These are phyloP conservation scores for Petrocephalus schoutedeni DNA, from an alignment of 2,797 vertebrate genomes.

Conservation along the genomic window DNA sequence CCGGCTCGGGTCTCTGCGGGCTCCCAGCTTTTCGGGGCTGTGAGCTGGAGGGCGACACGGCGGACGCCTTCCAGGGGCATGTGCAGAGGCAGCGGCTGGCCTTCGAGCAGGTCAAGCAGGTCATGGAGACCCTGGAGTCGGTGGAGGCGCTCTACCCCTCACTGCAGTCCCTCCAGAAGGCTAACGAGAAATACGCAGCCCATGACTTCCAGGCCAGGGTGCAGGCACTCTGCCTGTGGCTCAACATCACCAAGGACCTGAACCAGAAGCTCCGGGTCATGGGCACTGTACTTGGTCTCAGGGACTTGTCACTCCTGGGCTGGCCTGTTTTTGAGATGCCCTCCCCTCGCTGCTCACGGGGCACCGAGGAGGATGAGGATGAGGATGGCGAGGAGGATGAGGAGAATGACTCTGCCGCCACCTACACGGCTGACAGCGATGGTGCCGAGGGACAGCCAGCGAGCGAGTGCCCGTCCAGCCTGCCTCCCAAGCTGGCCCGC, in stretches of 20 bases:
- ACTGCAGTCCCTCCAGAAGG: slow-evolving; percentile 89
- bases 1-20: slow-evolving; percentile 50
- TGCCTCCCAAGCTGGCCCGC: slow-evolving; percentile 67
- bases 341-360: slow-evolving; percentile 82
- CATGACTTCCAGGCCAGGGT: slow-evolving; percentile 95
- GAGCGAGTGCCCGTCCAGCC: slow-evolving; percentile 55
- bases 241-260: slow-evolving; percentile 97
- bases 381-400: slow-evolving; percentile 64
- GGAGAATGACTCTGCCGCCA: slow-evolving; percentile 68
- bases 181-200: slow-evolving; percentile 93
- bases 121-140: slow-evolving; percentile 92
- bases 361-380: slow-evolving; percentile 66
- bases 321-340: slow-evolving; percentile 99
- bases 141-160: slow-evolving; percentile 97
- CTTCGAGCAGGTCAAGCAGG: slow-evolving; percentile 92
- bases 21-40: slow-evolving; percentile 57
- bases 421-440: slow-evolving; percentile 76
- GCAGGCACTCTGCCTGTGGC: slow-evolving; percentile 98
- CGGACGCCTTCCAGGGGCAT: slow-evolving; percentile 75
- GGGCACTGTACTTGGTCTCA: slow-evolving; percentile 93
- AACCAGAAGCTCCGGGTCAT: slow-evolving; percentile 97
- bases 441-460: slow-evolving; percentile 54
- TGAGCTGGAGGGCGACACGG: slow-evolving; percentile 50
- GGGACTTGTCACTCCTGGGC: slow-evolving; percentile 87
- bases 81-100: slow-evolving; percentile 86